Percentiles rank a stretch among this genome's conserved stretches.
phyloP scores from a whole-genome alignment of 2,888 invertebrate genomes.

The Ornithoptera priamus region DNA sequence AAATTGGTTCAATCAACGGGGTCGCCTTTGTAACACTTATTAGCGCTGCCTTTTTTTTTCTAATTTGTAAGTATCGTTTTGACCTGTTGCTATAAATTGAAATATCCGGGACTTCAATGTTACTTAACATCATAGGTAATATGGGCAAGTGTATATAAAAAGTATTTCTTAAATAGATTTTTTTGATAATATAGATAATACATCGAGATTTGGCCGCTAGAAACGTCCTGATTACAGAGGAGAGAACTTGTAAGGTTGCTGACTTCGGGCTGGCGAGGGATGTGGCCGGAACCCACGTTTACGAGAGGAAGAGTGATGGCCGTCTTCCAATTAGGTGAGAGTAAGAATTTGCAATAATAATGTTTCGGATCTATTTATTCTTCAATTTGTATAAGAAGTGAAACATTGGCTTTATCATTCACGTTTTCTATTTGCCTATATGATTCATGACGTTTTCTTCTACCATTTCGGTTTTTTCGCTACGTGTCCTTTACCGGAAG shows the following conservation, averaged over 20 bases:
- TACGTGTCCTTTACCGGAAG: no score
- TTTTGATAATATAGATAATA: constrained; percentile 82
- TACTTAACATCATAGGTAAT: no score
- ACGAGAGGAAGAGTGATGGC: constrained; percentile 92
- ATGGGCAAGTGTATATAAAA: no score
- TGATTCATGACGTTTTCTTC: no score
- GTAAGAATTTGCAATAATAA: background rate
- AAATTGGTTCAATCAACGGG: constrained; percentile 11
- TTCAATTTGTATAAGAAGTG: no score
- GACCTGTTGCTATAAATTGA: background rate
- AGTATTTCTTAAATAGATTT: background rate
- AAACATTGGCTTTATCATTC: no score
- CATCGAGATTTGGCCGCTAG: constrained; percentile 94
- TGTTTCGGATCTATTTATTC: no score
- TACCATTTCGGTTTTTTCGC: no score
- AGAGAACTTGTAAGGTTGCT: constrained; percentile 94
- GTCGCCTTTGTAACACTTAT: constrained; percentile 7
- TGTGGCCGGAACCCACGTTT: constrained; percentile 92
- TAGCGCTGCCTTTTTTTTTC: background rate
- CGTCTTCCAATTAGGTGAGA: constrained; percentile 83
- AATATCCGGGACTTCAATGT: background rate
- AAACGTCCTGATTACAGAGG: constrained; percentile 92
- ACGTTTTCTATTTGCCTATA: no score
- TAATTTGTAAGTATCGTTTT: background rate
- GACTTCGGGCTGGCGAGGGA: constrained; percentile 97